These are phyloP conservation scores for Plectus sambesii DNA, from an alignment of 1,140 invertebrate species.

Conservation along the genomic window DNA sequence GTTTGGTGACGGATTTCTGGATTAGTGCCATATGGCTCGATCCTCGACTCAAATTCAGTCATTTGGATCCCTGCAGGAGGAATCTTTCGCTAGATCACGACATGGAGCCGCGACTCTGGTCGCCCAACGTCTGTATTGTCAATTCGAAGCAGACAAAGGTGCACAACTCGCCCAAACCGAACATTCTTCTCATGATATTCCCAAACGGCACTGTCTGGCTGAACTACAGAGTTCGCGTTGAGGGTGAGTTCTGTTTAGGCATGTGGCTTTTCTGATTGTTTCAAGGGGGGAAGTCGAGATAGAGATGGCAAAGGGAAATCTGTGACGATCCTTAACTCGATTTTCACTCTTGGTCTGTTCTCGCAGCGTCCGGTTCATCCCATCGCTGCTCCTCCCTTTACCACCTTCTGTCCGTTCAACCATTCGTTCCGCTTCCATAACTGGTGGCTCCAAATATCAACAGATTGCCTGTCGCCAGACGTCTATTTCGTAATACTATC, in stretches of 20 bases:
- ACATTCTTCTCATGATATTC: constrained; percentile 45
- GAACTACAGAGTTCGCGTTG: constrained; percentile 44
- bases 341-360: too few species aligned
- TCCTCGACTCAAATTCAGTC: constrained; percentile 30
- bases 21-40: constrained; percentile 44
- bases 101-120: constrained; percentile 43
- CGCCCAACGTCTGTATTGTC: constrained; percentile 43
- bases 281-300: too few species aligned
- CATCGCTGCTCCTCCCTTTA: too few species aligned
- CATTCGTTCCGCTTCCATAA: too few species aligned
- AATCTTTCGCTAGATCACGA: constrained; percentile 44
- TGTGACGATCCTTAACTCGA: too few species aligned
- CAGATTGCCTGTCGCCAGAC: too few species aligned
- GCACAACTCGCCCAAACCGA: constrained; percentile 42
- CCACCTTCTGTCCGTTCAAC: too few species aligned
- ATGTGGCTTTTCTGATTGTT: too few species aligned
- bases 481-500: too few species aligned
- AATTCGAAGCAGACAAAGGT: constrained; percentile 42
- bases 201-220: constrained; percentile 44
- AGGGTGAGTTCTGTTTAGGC: constrained; percentile 25
- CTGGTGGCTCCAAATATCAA: too few species aligned
- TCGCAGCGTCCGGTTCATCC: too few species aligned
- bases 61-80: constrained; percentile 37
- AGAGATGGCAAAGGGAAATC: too few species aligned
- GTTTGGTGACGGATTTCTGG: constrained; percentile 45